phyloP scores from a whole-genome alignment of 2,797 vertebrate species.

The Ptychadena robeensis region DNA sequence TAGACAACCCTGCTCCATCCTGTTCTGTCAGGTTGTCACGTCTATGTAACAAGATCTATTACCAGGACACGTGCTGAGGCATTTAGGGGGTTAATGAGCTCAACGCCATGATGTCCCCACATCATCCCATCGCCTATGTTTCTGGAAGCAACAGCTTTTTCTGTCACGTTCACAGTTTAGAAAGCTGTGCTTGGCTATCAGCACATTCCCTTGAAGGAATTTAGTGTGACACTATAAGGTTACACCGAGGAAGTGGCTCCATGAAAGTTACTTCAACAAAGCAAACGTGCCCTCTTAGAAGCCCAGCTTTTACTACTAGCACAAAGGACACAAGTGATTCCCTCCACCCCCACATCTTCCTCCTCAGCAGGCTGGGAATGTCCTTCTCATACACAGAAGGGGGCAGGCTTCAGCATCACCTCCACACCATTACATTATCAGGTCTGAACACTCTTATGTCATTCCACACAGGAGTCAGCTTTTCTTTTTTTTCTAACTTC shows the following conservation, averaged over 20 bases:
- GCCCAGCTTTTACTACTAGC: background rate
- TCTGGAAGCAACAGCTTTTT: background rate
- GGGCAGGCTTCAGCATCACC: conserved; percentile 53
- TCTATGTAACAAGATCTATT: too few species aligned
- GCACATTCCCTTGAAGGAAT: background rate
- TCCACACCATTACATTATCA: conserved; percentile 38
- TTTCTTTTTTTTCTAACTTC: conserved; percentile 42
- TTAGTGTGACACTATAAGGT: background rate
- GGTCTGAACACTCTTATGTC: conserved; percentile 55
- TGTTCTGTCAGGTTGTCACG: too few species aligned
- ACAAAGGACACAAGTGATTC: conserved; percentile 5
- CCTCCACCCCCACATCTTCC: background rate
- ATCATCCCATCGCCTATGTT: background rate
- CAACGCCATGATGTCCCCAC: background rate
- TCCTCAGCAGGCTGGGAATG: conserved; percentile 39
- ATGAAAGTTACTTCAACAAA: background rate
- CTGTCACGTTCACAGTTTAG: background rate
- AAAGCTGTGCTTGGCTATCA: background rate
- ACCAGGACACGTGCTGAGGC: background rate
- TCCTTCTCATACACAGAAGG: conserved; percentile 43
- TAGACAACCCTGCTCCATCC: too few species aligned
- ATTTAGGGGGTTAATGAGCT: background rate
- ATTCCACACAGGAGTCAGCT: conserved; percentile 36
- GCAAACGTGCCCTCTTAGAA: background rate
- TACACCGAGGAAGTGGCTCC: background rate